Percentiles rank a stretch among this genome's conserved stretches.
Conservation (phyloP, 2,113 vertebrate species). For the Oceanodroma tethys region DNA sequence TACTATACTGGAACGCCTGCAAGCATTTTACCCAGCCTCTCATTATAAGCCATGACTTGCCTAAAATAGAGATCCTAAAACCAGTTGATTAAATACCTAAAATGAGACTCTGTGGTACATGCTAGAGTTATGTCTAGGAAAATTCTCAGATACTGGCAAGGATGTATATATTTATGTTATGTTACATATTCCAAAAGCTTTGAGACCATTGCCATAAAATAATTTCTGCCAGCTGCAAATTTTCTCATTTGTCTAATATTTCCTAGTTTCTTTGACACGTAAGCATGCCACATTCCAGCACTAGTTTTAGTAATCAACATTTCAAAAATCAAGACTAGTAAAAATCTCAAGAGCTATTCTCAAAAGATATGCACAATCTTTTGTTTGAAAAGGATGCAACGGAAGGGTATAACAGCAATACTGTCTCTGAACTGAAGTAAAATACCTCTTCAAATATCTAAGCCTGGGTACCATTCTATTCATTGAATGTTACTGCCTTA, state of each 20-base stretch:
- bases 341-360: neutral
- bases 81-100: neutral
- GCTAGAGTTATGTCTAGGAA: neutral
- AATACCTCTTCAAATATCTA: neutral
- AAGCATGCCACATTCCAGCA: neutral
- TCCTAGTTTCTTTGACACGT: neutral
- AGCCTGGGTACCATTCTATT: neutral
- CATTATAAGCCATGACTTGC: neutral
- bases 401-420: neutral
- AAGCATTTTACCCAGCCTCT: neutral
- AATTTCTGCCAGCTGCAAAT: neutral
- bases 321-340: neutral
- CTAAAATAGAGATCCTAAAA: neutral
- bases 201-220: neutral
- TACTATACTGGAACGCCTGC: neutral
- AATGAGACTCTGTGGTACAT: neutral
- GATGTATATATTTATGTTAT: neutral
- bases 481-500: neutral
- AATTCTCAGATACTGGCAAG: neutral
- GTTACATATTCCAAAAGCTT: neutral
- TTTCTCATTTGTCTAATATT: neutral
- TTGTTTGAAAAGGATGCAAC: neutral
- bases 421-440: neutral
- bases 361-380: neutral
- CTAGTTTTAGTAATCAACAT: neutral